These are phyloP conservation scores for Notolabrus celidotus DNA, from an alignment of 2,797 vertebrate genomes.

Conservation along the genomic window DNA sequence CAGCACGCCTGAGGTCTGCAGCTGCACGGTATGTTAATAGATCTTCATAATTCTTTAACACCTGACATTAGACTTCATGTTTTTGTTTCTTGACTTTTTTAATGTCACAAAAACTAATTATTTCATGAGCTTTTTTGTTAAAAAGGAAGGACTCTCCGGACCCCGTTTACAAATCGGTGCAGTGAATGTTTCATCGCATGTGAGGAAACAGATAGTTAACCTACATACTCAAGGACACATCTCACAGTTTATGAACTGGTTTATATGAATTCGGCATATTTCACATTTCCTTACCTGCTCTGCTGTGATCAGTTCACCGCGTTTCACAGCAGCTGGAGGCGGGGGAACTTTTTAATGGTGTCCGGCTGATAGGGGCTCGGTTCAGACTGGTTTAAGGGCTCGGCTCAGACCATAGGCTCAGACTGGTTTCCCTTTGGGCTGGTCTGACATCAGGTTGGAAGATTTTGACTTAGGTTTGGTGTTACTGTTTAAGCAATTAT, in stretches of 20 bases:
- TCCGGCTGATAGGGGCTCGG: background rate
- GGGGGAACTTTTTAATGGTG: background rate
- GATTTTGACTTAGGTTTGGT: no score
- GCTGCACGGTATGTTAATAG: constrained; percentile 47
- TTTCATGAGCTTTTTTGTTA: background rate
- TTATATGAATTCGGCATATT: constrained; percentile 15
- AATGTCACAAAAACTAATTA: background rate
- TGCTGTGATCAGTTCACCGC: background rate
- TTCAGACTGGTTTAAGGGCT: no score
- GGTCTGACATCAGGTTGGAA: background rate
- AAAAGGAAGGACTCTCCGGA: constrained; percentile 11
- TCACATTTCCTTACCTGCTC: background rate
- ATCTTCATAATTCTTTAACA: background rate
- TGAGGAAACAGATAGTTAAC: fast-evolving
- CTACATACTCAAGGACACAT: background rate
- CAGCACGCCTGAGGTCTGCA: background rate
- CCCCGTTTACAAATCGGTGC: background rate
- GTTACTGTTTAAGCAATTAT: no score
- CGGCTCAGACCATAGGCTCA: no score
- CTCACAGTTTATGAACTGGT: fast-evolving
- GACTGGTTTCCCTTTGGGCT: no score
- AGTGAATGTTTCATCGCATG: background rate
- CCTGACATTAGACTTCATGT: fast-evolving
- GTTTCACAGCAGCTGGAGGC: constrained; percentile 11
- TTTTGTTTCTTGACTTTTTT: background rate